Evolutionary conservation across 2,113 vertebrate species (phyloP).

Genomic region (Pelusios castaneus): DNA sequence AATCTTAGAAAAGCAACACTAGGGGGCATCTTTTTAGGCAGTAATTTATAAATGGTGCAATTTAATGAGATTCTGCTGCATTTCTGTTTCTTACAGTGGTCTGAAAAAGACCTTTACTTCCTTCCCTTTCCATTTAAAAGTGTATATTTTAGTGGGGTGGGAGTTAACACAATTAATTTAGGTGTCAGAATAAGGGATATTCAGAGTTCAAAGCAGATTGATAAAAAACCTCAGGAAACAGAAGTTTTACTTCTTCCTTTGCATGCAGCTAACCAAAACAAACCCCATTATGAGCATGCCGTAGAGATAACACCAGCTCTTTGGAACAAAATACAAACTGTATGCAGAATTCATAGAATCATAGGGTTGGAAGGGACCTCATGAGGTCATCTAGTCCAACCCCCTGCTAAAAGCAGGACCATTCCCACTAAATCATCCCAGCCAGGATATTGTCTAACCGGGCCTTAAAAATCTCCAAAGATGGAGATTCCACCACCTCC

Average conservation of each 20-base stretch:
- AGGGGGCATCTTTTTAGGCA: background rate
- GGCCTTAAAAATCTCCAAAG: too few relatives aligned
- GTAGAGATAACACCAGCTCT: background rate
- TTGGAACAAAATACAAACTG: background rate
- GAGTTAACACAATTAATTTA: background rate
- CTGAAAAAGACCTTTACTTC: background rate
- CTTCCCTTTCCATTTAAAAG: background rate
- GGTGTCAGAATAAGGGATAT: background rate
- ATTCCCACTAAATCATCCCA: too few relatives aligned
- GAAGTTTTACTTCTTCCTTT: background rate
- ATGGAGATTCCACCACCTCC: too few relatives aligned
- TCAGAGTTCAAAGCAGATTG: background rate
- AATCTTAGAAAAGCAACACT: background rate
- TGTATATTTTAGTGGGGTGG: background rate
- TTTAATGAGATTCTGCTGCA: background rate
- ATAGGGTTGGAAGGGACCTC: too few relatives aligned
- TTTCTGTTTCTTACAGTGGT: background rate
- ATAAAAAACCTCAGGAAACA: background rate
- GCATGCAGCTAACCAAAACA: background rate
- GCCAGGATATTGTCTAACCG: too few relatives aligned
- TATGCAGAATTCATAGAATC: background rate
- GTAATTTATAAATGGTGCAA: background rate
- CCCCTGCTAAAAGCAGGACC: too few relatives aligned
- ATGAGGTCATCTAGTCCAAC: too few relatives aligned
- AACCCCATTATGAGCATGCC: background rate